Percentiles rank a stretch among this genome's conserved stretches.
phyloP scores from a whole-genome alignment of 2,888 invertebrate species.

The Oxytorus armatus region DNA sequence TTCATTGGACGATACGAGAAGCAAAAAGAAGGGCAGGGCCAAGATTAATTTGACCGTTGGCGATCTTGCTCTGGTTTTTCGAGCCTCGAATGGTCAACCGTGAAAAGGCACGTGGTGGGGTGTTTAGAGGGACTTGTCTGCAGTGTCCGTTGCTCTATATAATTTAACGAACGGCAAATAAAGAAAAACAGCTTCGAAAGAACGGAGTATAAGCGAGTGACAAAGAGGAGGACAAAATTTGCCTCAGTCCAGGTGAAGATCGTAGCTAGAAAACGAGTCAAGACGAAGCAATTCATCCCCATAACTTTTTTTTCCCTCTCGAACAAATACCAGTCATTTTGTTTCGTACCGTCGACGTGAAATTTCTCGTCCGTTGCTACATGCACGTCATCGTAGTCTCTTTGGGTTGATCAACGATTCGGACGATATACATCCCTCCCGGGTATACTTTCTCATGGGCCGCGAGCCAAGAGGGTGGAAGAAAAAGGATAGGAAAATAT shows the following conservation, averaged over 20 bases:
- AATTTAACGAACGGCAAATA: conserved; percentile 62
- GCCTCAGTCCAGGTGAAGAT: conserved; percentile 62
- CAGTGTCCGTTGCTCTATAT: conserved; percentile 69
- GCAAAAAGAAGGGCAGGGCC: conserved; percentile 60
- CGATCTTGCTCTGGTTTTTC: conserved; percentile 60
- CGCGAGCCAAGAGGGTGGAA: conserved; percentile 33
- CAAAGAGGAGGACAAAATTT: conserved; percentile 16
- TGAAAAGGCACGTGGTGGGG: conserved; percentile 45
- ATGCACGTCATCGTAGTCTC: too few relatives aligned
- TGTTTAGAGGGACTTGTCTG: conserved; percentile 20
- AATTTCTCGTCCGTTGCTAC: conserved; percentile 23
- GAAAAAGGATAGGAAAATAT: conserved; percentile 22
- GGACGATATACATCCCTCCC: too few relatives aligned
- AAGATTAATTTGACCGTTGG: conserved; percentile 63
- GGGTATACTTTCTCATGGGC: conserved; percentile 68
- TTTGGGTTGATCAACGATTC: too few relatives aligned
- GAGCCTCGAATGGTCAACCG: conserved; percentile 43
- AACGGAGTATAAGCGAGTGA: conserved; percentile 22
- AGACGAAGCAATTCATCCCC: conserved; percentile 39
- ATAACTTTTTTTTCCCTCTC: background rate
- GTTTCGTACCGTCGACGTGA: conserved; percentile 37
- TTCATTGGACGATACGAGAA: conserved; percentile 51
- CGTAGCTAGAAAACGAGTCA: conserved; percentile 27
- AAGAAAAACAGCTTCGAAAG: conserved; percentile 16
- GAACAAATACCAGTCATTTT: conserved; percentile 41